Conservation (phyloP, 2,113 vertebrate genomes). For the Peromyscus californicus region DNA sequence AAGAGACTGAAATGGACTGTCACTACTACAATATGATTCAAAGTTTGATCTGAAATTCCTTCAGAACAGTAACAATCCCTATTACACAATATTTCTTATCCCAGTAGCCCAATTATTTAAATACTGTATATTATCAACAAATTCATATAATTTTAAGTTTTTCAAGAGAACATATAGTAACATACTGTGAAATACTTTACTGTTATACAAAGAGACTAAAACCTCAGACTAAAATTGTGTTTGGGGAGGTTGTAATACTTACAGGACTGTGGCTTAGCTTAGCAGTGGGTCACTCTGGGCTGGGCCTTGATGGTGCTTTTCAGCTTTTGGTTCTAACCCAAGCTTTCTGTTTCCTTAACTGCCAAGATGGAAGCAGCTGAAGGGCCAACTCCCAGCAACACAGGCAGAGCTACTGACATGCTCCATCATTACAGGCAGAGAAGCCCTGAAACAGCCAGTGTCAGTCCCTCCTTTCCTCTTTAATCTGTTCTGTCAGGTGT, state of each 20-base stretch:
- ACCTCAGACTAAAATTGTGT: not conserved
- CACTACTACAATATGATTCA: not conserved
- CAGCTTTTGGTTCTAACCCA: not conserved
- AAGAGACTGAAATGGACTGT: not conserved
- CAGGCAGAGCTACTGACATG: not conserved
- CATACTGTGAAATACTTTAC: not conserved
- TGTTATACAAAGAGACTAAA: not conserved
- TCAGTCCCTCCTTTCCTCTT: not conserved
- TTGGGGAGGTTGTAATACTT: not conserved
- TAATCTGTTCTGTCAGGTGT: not conserved
- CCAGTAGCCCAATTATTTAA: not conserved
- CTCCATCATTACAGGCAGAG: too few relatives aligned
- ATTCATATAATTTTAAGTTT: constrained; percentile 26
- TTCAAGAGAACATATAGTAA: constrained; percentile 37
- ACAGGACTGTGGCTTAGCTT: not conserved
- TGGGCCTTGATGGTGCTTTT: not conserved
- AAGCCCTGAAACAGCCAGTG: not conserved
- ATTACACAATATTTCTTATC: not conserved
- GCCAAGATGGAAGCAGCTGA: not conserved
- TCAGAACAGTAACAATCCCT: not conserved
- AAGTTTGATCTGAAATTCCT: constrained; percentile 18
- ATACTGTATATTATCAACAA: not conserved
- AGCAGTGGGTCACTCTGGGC: not conserved
- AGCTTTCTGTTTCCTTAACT: not conserved
- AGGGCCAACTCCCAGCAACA: not conserved